These are phyloP conservation scores for Mercenaria mercenaria DNA, from an alignment of 1,140 invertebrate genomes.

Conservation along the genomic window DNA sequence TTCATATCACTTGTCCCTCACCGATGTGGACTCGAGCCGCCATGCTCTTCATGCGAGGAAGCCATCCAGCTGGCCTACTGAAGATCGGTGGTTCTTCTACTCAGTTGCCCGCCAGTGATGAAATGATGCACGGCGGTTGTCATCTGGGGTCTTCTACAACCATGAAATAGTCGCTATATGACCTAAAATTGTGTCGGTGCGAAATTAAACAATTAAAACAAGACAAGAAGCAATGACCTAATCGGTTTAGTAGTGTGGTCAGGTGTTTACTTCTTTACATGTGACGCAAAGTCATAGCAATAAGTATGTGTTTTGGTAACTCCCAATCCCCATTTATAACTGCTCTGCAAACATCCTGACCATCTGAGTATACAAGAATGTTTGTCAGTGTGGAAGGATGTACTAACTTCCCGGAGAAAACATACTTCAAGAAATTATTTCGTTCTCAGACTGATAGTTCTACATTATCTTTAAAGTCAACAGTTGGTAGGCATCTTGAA, in stretches of 20 bases:
- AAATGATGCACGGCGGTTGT: no score
- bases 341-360: slow-evolving; percentile 57
- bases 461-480: neutral
- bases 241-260: slow-evolving; percentile 63
- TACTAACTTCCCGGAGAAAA: neutral
- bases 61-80: no score
- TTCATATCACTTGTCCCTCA: no score
- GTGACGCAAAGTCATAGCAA: slow-evolving; percentile 57
- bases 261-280: slow-evolving; percentile 64
- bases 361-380: neutral
- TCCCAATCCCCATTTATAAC: slow-evolving; percentile 66
- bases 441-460: no score
- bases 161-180: slow-evolving; percentile 66
- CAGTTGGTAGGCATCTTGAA: neutral
- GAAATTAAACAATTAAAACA: no score
- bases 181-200: no score
- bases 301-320: slow-evolving; percentile 68
- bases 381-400: neutral
- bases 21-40: no score
- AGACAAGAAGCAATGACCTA: slow-evolving; percentile 68
- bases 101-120: no score
- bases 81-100: no score
- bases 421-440: neutral
- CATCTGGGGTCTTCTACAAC: no score
- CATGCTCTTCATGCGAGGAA: no score